A percentile compares a stretch with the other conserved stretches of the same genome.
These are phyloP conservation scores for Bombus difficillimus DNA, from an alignment of 1,140 invertebrate species.

Conservation along the genomic window DNA sequence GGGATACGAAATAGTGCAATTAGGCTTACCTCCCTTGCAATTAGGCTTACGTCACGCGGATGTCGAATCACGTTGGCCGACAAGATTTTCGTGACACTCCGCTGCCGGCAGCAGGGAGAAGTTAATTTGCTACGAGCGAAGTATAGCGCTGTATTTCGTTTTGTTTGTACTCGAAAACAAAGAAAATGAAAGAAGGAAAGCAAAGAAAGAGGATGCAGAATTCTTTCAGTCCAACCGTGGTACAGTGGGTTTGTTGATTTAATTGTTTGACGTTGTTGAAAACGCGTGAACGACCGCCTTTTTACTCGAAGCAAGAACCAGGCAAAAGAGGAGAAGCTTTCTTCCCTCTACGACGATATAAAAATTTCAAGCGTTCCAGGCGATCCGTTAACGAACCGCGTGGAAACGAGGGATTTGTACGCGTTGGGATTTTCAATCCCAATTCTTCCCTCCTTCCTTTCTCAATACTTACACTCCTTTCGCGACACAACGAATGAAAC, in stretches of 20 bases:
- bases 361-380: not conserved
- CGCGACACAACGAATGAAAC: not conserved
- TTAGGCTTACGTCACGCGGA: constrained; percentile 38
- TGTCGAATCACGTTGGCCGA: constrained; percentile 14
- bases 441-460: not conserved
- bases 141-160: no score
- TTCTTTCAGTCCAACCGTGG: not conserved
- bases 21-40: constrained; percentile 48
- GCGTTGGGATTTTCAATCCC: not conserved
- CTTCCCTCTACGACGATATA: not conserved
- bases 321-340: not conserved
- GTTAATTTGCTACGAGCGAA: not conserved
- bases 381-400: constrained; percentile 25
- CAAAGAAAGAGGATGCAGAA: no score
- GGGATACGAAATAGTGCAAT: constrained; percentile 49
- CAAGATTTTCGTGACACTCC: not conserved
- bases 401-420: constrained; percentile 23
- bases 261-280: not conserved
- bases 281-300: not conserved
- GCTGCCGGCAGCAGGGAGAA: not conserved
- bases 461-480: not conserved
- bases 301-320: not conserved
- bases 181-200: not conserved
- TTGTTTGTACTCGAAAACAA: no score
- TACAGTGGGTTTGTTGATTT: not conserved